Evolutionary conservation across 1,140 invertebrate species (phyloP), one percentile per base, ranked within the genome.

Genomic region (Adelges cooleyi): DNA sequence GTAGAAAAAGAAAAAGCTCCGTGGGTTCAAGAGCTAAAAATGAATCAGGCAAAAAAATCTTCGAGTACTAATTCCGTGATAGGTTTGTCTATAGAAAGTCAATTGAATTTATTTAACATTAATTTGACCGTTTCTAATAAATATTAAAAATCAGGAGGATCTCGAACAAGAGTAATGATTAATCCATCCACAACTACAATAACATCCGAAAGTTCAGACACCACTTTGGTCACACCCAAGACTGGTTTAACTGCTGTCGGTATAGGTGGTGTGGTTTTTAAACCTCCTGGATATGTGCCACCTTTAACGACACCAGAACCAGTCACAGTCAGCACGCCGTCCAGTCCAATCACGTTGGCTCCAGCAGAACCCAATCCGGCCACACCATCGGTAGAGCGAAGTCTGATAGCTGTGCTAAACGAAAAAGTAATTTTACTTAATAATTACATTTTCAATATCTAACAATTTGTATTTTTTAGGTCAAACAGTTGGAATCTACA

Each of bases 1-100:
- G 38, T 54, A 18, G 53, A 40, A 9, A 44, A 67, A 48, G 66
- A 67, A 18, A 67, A 68, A 38, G 38, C 67, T 10, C 71, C 71
- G 0, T 73, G 72, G 71, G 69, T 73, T 20, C 69, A 72, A 67
- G 72, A 73, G 54, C 65, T 73, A 6, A 73, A 73, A 49, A 67
- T 72, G 54, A 73, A 69, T 50, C 72, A 73, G 56, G 72, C 72
- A 9, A 71, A 71, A 27, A 73, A 73, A 62, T 65, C 65, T 51
- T 71, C 70, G 1, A 50, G 46, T 0, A 3, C 17, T 48, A 62
- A 62, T 62, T 62, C 56, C 20, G 56, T 62, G n/a, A 62, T 29
- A 15, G 56, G 42, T 62, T 20, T 46, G 17, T 48, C n/a, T n/a
- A n/a, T n/a, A n/a, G n/a, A n/a, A 18, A 20, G 3, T 59, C 9